Conservation (phyloP, 1,140 invertebrate genomes). For the Bactericera cockerelli region DNA sequence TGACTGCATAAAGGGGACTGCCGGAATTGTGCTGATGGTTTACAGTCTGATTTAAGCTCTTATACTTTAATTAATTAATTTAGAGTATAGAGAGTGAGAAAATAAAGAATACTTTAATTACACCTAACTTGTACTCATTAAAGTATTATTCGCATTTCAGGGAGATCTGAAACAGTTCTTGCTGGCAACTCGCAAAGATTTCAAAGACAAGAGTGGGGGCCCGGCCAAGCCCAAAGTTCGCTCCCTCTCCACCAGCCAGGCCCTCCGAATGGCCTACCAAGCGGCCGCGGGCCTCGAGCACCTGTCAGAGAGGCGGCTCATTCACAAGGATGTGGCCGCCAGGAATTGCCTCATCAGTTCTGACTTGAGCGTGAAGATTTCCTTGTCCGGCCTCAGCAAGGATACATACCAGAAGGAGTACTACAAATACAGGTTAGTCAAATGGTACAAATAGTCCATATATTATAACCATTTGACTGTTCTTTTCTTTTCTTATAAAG, state of each 20-base stretch:
- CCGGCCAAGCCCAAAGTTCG: conserved; percentile 24
- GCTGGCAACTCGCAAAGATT: conserved; percentile 55
- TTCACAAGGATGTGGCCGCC: conserved; percentile 79
- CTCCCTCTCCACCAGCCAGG: conserved; percentile 39
- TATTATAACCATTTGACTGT: background rate
- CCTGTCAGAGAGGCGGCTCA: conserved; percentile 51
- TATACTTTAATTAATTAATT: too few relatives aligned
- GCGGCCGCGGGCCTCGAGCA: conserved; percentile 73
- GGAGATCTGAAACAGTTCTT: conserved; percentile 89
- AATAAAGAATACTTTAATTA: too few relatives aligned
- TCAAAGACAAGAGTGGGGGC: conserved; percentile 28
- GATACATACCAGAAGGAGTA: conserved; percentile 79
- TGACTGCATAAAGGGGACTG: too few relatives aligned
- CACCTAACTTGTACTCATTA: too few relatives aligned
- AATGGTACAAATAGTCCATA: conserved; percentile 16
- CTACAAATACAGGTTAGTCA: conserved; percentile 51
- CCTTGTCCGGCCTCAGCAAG: conserved; percentile 58
- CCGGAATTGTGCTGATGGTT: too few relatives aligned
- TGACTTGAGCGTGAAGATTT: conserved; percentile 66
- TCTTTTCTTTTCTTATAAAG: too few relatives aligned
- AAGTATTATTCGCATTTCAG: conserved; percentile 30
- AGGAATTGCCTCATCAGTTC: conserved; percentile 84
- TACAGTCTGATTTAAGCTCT: too few relatives aligned
- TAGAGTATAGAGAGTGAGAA: too few relatives aligned
- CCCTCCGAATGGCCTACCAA: conserved; percentile 54